These are phyloP conservation scores for Papilio aristodemus DNA, from an alignment of 1,140 invertebrate species.

Conservation along the genomic window DNA sequence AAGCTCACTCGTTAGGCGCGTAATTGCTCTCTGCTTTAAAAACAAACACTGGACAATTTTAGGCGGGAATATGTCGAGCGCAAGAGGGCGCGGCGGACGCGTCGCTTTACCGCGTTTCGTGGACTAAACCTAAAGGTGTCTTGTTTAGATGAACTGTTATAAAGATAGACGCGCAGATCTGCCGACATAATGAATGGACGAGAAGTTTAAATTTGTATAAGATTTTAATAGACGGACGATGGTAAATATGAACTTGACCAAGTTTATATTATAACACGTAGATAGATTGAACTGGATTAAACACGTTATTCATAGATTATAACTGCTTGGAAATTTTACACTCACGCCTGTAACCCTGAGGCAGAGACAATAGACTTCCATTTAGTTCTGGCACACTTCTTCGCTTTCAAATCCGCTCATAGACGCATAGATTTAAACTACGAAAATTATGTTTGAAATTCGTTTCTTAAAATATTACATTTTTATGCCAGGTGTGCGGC, in stretches of 20 bases:
- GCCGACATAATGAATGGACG: conserved; percentile 27
- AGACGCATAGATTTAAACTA: no score
- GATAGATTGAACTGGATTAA: neutral
- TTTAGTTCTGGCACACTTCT: neutral
- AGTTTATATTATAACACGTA: neutral
- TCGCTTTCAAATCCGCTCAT: no score
- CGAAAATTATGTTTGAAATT: no score
- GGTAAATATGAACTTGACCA: conserved; percentile 20
- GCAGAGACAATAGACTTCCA: neutral
- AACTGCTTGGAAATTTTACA: neutral
- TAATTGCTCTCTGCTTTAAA: conserved; percentile 25
- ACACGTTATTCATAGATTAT: neutral
- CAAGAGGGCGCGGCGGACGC: conserved; percentile 18
- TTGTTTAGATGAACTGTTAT: conserved; percentile 33
- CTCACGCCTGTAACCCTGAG: neutral
- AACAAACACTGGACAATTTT: conserved; percentile 25
- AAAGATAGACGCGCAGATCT: conserved; percentile 28
- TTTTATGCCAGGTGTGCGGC: no score
- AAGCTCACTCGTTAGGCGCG: conserved; percentile 19
- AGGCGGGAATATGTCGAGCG: conserved; percentile 31
- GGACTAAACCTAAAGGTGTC: conserved; percentile 36
- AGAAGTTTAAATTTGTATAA: conserved; percentile 14
- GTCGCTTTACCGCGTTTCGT: conserved; percentile 34
- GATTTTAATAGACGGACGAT: conserved; percentile 17
- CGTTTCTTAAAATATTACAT: no score